Conservation (phyloP, 2,888 invertebrate species). For the Tipula vernalis region DNA sequence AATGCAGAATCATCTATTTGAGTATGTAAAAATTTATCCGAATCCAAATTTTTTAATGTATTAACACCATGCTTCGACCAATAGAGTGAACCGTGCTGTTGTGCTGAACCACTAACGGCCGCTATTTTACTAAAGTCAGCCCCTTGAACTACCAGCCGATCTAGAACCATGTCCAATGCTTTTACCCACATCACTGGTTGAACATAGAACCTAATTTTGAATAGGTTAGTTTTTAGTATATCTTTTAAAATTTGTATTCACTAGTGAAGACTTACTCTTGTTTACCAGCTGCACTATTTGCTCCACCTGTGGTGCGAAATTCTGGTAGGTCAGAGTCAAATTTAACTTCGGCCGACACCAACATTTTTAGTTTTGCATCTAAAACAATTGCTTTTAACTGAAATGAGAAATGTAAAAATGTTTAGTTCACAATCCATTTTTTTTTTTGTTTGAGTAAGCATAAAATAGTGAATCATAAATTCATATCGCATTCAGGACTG, state of each 20-base stretch:
- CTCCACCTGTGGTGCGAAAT: slow-evolving; percentile 53
- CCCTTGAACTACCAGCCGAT: slow-evolving; percentile 65
- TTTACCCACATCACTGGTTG: slow-evolving; percentile 93
- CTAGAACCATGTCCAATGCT: slow-evolving; percentile 82
- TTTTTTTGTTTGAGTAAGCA: no score
- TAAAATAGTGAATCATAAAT: no score
- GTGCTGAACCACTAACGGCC: slow-evolving; percentile 61
- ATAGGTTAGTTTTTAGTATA: not conserved
- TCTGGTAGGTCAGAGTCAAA: slow-evolving; percentile 92
- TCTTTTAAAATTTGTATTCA: not conserved
- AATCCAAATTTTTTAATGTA: slow-evolving; percentile 50
- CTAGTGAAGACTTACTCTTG: slow-evolving; percentile 25
- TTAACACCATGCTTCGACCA: slow-evolving; percentile 70
- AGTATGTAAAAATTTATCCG: slow-evolving; percentile 66
- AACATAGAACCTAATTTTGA: slow-evolving; percentile 47
- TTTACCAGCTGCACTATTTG: slow-evolving; percentile 37
- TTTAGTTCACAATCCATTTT: no score
- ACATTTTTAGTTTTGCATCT: slow-evolving; percentile 54
- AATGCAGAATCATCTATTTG: slow-evolving; percentile 69
- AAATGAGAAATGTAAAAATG: not conserved
- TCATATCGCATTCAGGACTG: no score
- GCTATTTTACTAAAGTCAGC: slow-evolving; percentile 73
- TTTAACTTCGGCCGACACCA: slow-evolving; percentile 70
- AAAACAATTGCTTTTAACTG: slow-evolving; percentile 85
- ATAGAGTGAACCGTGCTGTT: slow-evolving; percentile 98